A percentile compares a stretch with the other conserved stretches of the same genome.
phyloP scores from a whole-genome alignment of 2,888 invertebrate genomes.

The Apamea anceps region DNA sequence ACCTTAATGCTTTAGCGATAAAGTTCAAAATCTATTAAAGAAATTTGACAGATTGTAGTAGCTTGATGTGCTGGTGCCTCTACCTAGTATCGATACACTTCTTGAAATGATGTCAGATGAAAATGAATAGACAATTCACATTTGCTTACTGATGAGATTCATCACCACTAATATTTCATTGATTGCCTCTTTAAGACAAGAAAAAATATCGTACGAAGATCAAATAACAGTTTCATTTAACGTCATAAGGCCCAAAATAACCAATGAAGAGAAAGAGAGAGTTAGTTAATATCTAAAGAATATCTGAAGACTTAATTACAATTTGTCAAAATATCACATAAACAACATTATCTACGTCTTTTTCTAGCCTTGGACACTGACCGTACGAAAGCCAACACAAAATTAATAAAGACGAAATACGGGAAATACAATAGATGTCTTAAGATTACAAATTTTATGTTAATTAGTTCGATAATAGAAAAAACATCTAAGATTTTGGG shows the following conservation, averaged over 20 bases:
- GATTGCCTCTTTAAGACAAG: neutral
- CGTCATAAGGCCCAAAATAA: neutral
- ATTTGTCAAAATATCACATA: neutral
- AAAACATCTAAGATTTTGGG: constrained; percentile 55
- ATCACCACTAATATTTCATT: neutral
- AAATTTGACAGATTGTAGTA: too few relatives aligned
- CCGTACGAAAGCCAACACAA: constrained; percentile 30
- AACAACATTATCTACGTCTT: neutral
- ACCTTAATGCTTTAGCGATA: too few relatives aligned
- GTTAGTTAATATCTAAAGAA: neutral
- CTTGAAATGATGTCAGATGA: neutral
- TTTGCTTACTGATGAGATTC: neutral
- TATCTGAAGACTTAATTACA: neutral
- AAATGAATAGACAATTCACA: neutral
- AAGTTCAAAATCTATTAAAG: too few relatives aligned
- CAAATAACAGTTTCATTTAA: neutral
- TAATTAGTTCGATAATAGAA: constrained; percentile 61
- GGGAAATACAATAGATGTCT: constrained; percentile 54
- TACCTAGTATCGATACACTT: neutral
- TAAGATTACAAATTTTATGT: constrained; percentile 60
- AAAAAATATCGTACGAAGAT: neutral
- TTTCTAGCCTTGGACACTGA: constrained; percentile 13
- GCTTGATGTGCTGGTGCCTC: too few relatives aligned
- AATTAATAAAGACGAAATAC: constrained; percentile 53
- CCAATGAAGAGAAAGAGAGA: neutral